Evolutionary conservation across 2,797 vertebrate genomes (phyloP).

Genomic region (Channa striata): DNA sequence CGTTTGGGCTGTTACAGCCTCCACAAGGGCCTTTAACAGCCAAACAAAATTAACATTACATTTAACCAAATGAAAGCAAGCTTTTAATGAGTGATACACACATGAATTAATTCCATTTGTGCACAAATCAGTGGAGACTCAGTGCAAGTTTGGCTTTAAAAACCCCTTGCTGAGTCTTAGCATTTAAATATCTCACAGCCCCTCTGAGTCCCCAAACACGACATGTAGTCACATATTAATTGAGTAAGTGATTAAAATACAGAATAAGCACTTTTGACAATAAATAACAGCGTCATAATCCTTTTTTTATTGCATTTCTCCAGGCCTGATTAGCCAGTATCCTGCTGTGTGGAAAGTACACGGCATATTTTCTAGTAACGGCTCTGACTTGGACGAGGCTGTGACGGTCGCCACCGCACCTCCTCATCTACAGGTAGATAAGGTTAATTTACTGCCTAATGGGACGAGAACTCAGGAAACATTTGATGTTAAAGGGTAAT

Average conservation of each 20-base stretch:
- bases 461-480: conserved; percentile 56
- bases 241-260: conserved; percentile 64
- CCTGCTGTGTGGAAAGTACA: conserved; percentile 74
- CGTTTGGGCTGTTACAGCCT: conserved; percentile 16
- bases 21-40: conserved; percentile 6
- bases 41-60: conserved; percentile 26
- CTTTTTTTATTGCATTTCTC: conserved; percentile 82
- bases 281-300: conserved; percentile 73
- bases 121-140: conserved; percentile 11
- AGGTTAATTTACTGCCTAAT: conserved; percentile 81
- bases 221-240: conserved; percentile 58
- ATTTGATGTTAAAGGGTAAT: conserved; percentile 83
- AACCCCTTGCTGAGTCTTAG: conserved; percentile 62
- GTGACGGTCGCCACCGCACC: conserved; percentile 49
- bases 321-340: conserved; percentile 57
- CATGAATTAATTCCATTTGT: conserved; percentile 2
- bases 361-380: conserved; percentile 52
- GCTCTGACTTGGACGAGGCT: conserved; percentile 49
- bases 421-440: conserved; percentile 75
- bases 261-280: conserved; percentile 64
- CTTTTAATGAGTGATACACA: conserved; percentile 32
- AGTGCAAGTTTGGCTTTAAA: conserved; percentile 49
- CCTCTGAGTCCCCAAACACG: conserved; percentile 44
- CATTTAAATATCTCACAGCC: conserved; percentile 49
- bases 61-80: conserved; percentile 34